These are phyloP conservation scores for Acrocephalus scirpaceus DNA, from an alignment of 2,797 vertebrate genomes.

Conservation along the genomic window DNA sequence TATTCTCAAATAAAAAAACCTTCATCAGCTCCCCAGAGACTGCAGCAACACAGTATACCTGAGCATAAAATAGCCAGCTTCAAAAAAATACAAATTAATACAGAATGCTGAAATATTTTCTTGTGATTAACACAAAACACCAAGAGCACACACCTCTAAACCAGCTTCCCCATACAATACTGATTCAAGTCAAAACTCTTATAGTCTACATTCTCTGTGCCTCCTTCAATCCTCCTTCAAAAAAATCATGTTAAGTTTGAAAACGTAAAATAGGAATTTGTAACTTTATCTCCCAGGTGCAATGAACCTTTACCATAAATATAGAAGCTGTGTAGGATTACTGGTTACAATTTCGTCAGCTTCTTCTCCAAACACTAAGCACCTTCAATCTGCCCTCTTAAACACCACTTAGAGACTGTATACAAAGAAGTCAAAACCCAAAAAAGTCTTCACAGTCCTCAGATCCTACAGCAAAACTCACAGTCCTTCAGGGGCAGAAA, in stretches of 20 bases:
- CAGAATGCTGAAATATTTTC: background rate
- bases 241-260: background rate
- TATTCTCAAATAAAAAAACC: background rate
- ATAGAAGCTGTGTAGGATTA: background rate
- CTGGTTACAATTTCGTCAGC: background rate
- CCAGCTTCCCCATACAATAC: background rate
- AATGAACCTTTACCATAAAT: background rate
- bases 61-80: background rate
- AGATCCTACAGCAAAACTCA: background rate
- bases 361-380: background rate
- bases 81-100: background rate
- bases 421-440: background rate
- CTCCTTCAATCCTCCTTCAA: background rate
- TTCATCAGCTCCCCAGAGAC: background rate
- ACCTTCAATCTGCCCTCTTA: background rate
- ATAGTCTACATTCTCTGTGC: background rate
- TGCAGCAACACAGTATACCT: background rate
- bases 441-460: background rate
- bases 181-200: background rate
- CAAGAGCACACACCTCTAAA: background rate
- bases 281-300: background rate
- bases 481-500: background rate
- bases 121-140: background rate
- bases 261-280: background rate
- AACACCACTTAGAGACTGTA: background rate